A percentile compares a stretch with the other conserved stretches of the same genome.
Conservation (phyloP, 2,888 invertebrate genomes). For the Gastrophysa polygoni region DNA sequence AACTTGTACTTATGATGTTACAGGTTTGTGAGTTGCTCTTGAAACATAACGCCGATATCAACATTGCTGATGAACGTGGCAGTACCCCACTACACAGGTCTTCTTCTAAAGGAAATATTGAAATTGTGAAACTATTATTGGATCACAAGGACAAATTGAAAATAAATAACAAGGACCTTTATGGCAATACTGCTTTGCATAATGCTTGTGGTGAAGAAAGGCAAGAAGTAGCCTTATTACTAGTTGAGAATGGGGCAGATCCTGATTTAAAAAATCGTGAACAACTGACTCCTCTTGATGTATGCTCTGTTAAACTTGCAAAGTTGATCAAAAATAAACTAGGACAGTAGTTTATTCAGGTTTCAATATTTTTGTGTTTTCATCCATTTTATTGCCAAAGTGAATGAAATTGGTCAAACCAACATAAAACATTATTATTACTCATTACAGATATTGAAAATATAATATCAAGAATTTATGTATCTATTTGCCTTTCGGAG, state of each 20-base stretch:
- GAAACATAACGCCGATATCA: constrained; percentile 70
- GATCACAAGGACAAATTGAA: constrained; percentile 61
- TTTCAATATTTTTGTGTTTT: too few species aligned
- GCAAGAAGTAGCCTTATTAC: constrained; percentile 67
- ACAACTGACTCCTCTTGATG: constrained; percentile 69
- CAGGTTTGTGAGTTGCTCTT: constrained; percentile 73
- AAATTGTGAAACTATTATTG: constrained; percentile 71
- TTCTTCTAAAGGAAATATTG: constrained; percentile 75
- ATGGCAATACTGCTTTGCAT: constrained; percentile 81
- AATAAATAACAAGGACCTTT: constrained; percentile 68
- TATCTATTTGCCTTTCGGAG: too few species aligned
- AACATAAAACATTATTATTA: too few species aligned
- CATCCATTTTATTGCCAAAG: too few species aligned
- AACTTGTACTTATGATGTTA: constrained; percentile 36
- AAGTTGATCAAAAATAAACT: constrained; percentile 35
- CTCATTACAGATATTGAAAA: too few species aligned
- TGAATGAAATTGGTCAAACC: too few species aligned
- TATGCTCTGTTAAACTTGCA: constrained; percentile 52
- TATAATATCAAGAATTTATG: too few species aligned
- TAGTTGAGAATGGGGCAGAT: constrained; percentile 71
- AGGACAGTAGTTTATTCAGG: too few species aligned
- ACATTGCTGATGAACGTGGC: constrained; percentile 69
- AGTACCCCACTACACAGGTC: constrained; percentile 82
- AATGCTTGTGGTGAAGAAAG: constrained; percentile 83
- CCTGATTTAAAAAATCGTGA: constrained; percentile 68